phyloP scores from a whole-genome alignment of 2,888 invertebrate genomes.

The Campoplex capitator region DNA sequence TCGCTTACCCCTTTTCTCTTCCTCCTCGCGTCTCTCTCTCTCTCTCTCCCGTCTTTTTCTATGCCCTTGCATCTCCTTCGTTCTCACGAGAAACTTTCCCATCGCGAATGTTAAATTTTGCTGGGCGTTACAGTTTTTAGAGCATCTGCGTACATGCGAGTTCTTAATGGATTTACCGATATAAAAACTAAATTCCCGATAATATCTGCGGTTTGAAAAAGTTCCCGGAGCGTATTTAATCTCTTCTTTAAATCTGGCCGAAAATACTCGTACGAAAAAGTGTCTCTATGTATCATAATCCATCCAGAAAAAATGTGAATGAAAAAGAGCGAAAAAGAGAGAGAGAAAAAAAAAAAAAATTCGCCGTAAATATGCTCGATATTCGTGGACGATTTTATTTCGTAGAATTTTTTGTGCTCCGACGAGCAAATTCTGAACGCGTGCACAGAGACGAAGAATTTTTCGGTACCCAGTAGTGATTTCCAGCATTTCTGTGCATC shows the following conservation, averaged over 20 bases:
- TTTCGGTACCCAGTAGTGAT: slow-evolving; percentile 22
- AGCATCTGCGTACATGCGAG: slow-evolving; percentile 60
- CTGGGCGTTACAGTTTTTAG: slow-evolving; percentile 48
- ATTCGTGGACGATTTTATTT: neutral
- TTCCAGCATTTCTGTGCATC: slow-evolving; percentile 28
- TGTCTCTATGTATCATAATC: neutral
- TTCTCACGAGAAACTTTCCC: slow-evolving; percentile 61
- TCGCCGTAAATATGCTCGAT: neutral
- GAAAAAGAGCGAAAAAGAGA: neutral
- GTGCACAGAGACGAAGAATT: slow-evolving; percentile 28
- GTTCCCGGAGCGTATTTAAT: slow-evolving; percentile 43
- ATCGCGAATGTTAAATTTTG: slow-evolving; percentile 66
- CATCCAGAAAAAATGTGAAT: neutral
- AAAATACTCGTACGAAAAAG: neutral
- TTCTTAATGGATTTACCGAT: slow-evolving; percentile 70
- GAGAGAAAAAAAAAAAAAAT: neutral
- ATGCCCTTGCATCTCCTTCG: slow-evolving; percentile 7
- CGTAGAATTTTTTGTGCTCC: slow-evolving; percentile 3
- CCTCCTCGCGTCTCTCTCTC: slow-evolving; percentile 7
- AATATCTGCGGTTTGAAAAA: slow-evolving; percentile 17
- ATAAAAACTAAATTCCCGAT: slow-evolving; percentile 45
- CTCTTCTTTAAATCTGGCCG: slow-evolving; percentile 38
- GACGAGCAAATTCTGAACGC: slow-evolving; percentile 20
- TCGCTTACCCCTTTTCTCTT: slow-evolving; percentile 34
- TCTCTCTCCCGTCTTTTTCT: neutral